phyloP scores from a whole-genome alignment of 2,113 vertebrate species.

The Tragelaphus buxtoni region DNA sequence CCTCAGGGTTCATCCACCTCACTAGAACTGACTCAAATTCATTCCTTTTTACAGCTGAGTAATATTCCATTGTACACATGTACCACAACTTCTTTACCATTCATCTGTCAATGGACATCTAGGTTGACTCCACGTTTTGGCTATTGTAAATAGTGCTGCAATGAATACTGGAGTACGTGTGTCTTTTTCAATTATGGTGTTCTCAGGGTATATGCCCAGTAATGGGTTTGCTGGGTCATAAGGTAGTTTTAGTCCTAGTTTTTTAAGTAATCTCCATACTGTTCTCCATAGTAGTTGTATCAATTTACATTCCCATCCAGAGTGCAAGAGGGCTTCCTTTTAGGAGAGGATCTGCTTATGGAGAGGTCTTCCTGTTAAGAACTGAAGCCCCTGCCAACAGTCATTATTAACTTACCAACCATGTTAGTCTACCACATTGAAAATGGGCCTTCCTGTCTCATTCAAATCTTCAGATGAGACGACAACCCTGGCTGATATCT shows the following conservation, averaged over 20 bases:
- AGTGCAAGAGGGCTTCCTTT: neutral
- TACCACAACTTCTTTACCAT: neutral
- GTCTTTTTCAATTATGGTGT: neutral
- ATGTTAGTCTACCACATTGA: neutral
- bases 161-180: neutral
- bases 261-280: neutral
- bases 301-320: neutral
- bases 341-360: neutral
- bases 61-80: neutral
- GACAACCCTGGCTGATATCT: neutral
- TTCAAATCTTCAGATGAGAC: neutral
- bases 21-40: neutral
- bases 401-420: neutral
- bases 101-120: neutral
- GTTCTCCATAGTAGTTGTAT: neutral
- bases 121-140: neutral
- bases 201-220: neutral
- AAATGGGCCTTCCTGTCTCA: neutral
- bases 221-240: neutral
- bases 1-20: neutral
- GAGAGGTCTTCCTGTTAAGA: neutral
- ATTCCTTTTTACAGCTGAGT: neutral
- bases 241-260: neutral
- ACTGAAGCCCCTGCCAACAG: neutral
- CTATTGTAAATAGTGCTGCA: neutral